A percentile compares a stretch with the other conserved stretches of the same genome.
Conservation (phyloP, 2,797 vertebrate species). For the Coregonus sp. region DNA sequence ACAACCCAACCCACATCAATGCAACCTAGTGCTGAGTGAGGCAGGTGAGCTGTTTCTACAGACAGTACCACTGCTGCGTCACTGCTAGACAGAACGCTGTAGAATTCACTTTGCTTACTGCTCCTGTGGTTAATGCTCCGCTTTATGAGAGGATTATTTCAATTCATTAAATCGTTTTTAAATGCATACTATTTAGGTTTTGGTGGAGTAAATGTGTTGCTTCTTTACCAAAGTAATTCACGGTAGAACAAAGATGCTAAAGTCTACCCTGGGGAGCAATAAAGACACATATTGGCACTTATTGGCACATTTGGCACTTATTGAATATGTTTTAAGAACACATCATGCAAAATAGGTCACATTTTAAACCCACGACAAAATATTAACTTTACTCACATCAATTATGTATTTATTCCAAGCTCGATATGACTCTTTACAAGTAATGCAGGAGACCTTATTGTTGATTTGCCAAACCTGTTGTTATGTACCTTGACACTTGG, state of each 20-base stretch:
- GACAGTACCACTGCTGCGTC: constrained; percentile 62
- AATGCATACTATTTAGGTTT: constrained; percentile 79
- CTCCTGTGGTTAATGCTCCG: constrained; percentile 77
- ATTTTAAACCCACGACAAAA: constrained; percentile 67
- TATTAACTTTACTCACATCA: constrained; percentile 72
- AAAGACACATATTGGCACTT: constrained; percentile 9
- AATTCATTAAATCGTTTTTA: constrained; percentile 68
- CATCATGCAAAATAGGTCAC: constrained; percentile 77
- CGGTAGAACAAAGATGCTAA: constrained; percentile 72
- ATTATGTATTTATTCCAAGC: constrained; percentile 66
- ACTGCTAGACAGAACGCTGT: constrained; percentile 52
- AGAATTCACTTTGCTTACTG: constrained; percentile 65
- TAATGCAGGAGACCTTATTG: constrained; percentile 66
- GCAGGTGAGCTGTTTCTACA: constrained; percentile 11
- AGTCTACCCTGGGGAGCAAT: not conserved
- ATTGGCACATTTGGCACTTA: constrained; percentile 67
- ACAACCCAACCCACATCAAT: not conserved
- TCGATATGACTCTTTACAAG: constrained; percentile 64
- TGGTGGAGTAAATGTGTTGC: constrained; percentile 76
- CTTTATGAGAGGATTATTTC: constrained; percentile 78
- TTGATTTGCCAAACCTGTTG: constrained; percentile 68
- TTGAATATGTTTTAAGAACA: constrained; percentile 74
- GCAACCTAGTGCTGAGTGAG: constrained; percentile 7
- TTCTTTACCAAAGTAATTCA: constrained; percentile 75
- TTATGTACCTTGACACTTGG: constrained; percentile 66